Conservation (phyloP, 2,888 invertebrate species). For the Lapara coniferarum region DNA sequence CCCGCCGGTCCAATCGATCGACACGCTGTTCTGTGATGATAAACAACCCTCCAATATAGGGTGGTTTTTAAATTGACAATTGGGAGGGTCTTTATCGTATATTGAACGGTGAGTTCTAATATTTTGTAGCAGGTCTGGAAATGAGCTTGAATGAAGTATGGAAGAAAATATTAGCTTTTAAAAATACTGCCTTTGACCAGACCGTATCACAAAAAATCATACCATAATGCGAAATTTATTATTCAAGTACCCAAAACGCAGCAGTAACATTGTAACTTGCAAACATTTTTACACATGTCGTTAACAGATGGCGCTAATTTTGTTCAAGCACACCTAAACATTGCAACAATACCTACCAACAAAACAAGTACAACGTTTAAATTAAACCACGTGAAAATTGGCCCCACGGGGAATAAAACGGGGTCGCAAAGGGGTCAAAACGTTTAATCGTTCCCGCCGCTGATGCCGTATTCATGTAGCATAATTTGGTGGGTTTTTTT, state of each 20-base stretch:
- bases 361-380: not conserved
- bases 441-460: constrained; percentile 11
- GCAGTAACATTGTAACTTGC: not conserved
- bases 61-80: constrained; percentile 14
- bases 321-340: not conserved
- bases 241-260: too few relatives aligned
- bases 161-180: too few relatives aligned
- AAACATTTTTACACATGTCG: not conserved
- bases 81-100: not conserved
- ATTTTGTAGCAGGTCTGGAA: too few relatives aligned
- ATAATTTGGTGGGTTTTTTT: not conserved
- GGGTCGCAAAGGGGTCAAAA: constrained; percentile 19
- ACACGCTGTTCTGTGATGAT: constrained; percentile 2
- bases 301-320: constrained; percentile 3
- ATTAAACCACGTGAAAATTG: constrained; percentile 19
- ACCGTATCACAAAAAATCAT: too few relatives aligned
- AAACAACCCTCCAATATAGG: constrained; percentile 13
- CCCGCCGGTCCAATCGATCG: not conserved
- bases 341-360: not conserved
- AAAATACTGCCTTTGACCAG: too few relatives aligned
- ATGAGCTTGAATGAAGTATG: too few relatives aligned
- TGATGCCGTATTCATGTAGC: not conserved
- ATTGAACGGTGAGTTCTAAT: too few relatives aligned
- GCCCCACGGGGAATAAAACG: not conserved
- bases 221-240: too few relatives aligned